Evolutionary conservation across 53 echinoderm and acorn worm genomes (phyloP).

Genomic region (Holothuria leucospilota): DNA sequence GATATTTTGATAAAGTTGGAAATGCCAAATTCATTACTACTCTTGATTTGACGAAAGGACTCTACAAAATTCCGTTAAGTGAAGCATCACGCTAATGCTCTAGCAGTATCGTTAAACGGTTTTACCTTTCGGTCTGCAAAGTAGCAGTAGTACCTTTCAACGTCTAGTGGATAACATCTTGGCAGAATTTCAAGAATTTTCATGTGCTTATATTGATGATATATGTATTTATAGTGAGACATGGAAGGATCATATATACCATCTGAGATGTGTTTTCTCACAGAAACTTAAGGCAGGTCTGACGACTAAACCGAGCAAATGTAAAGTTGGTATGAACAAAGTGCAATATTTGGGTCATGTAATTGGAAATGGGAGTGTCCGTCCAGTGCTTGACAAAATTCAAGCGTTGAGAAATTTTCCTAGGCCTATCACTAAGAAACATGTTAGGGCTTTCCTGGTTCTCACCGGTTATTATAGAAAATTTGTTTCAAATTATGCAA

Average conservation of each 20-base stretch:
- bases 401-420: background rate
- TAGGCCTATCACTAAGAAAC: conserved; percentile 12
- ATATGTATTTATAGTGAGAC: conserved; percentile 6
- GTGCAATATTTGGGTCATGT: background rate
- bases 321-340: background rate
- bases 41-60: conserved; percentile 14
- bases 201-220: conserved; percentile 29
- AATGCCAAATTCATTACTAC: background rate
- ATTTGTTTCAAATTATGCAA: background rate
- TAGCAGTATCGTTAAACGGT: conserved; percentile 41
- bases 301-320: no score
- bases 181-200: conserved; percentile 3
- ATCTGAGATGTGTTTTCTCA: background rate
- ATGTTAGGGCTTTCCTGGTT: background rate
- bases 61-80: conserved; percentile 25
- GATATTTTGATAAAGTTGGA: conserved; percentile 31
- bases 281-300: no score
- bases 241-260: background rate
- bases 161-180: conserved; percentile 1
- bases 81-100: background rate
- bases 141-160: conserved; percentile 26
- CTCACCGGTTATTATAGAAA: background rate
- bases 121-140: conserved; percentile 11
- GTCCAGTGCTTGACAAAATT: background rate
- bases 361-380: background rate